Evolutionary conservation across 2,888 invertebrate genomes (phyloP), one percentile per base, ranked within the genome.

Genomic region (Amiota minor): DNA sequence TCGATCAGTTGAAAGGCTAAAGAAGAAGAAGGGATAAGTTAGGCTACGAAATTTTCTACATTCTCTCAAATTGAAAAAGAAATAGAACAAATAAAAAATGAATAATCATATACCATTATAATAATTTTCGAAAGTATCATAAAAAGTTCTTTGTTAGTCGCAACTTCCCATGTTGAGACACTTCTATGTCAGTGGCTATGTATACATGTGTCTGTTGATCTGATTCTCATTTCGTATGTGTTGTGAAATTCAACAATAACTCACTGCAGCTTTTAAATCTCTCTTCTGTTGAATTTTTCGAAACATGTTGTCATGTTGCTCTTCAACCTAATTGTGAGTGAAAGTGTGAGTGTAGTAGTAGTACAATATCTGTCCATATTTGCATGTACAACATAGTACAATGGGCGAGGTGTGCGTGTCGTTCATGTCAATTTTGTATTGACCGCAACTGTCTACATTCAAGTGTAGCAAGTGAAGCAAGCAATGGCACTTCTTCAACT

Each of bases 241-340:
- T n/a, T 59, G 79, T 80, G 80, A 83, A 82, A 82, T 82, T 84
- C 81, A 81, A 82, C 79, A 80, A 76, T 80, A 79, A 81, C 79
- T 56, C 56, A 18, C n/a, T 56, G 47, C 84, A 74, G 80, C 80
- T 79, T 74, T 79, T 76, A 75, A 72, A 16, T 14, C n/a, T 50
- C 47, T 56, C 45, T 16, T 14, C 56, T 56, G 56, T 50, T 56
- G 45, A 55, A 70, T 56, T 70, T 70, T 56, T 56, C 64, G 35
- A 67, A 71, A 64, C 70, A 62, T 65, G 72, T 68, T 68, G 69
- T 59, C 68, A 74, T 69, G 50, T 56, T 20, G 4, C n/a, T 23
- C 62, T 62, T 11, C 12, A 18, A 9, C 8, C 14, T 53, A 0
- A 16, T n/a, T 53, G n/a, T 14, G 3, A 9, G 53, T 53, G 53